These are phyloP conservation scores for Trichomycterus rosablanca DNA, from an alignment of 2,113 vertebrate genomes.

Conservation along the genomic window DNA sequence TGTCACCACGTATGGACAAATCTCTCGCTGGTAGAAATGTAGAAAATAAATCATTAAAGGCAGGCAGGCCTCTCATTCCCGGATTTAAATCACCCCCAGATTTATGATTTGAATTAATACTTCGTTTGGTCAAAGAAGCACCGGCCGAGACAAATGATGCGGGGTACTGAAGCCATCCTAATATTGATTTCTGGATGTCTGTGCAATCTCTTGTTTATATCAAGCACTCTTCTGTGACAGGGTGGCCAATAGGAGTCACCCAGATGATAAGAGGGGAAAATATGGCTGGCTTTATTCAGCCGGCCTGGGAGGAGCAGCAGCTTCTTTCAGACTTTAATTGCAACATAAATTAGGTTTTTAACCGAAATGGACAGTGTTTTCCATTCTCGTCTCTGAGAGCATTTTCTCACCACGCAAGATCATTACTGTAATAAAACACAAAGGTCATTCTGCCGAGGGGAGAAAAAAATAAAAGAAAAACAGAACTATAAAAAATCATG, in stretches of 20 bases:
- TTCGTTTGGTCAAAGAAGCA: slow-evolving; percentile 99
- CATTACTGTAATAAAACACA: slow-evolving; percentile 38
- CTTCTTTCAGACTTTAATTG: slow-evolving; percentile 52
- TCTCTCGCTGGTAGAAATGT: slow-evolving; percentile 99
- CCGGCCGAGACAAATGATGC: slow-evolving; percentile 97
- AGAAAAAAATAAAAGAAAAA: slow-evolving; percentile 10
- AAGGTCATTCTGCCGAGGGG: slow-evolving; percentile 31
- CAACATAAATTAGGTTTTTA: slow-evolving; percentile 51
- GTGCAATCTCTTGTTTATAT: slow-evolving; percentile 99
- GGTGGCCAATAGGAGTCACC: slow-evolving; percentile 92
- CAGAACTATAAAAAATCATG: slow-evolving; percentile 9
- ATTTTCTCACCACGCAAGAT: slow-evolving; percentile 2
- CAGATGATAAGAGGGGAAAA: slow-evolving; percentile 90
- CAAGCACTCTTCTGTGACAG: slow-evolving; percentile 98
- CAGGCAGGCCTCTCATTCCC: slow-evolving; percentile 89
- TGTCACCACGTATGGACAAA: slow-evolving; percentile 99
- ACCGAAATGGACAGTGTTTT: slow-evolving; percentile 51
- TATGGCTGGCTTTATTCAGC: slow-evolving; percentile 68
- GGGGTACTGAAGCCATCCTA: slow-evolving; percentile 98
- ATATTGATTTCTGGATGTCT: slow-evolving; percentile 99
- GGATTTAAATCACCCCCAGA: slow-evolving; percentile 99
- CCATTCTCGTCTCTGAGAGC: slow-evolving; percentile 39
- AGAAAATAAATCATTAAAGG: slow-evolving; percentile 99
- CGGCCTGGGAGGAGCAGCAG: slow-evolving; percentile 51
- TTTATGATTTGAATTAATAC: slow-evolving; percentile 99